phyloP scores from a whole-genome alignment of 2,888 invertebrate genomes.

The Oligia strigilis region DNA sequence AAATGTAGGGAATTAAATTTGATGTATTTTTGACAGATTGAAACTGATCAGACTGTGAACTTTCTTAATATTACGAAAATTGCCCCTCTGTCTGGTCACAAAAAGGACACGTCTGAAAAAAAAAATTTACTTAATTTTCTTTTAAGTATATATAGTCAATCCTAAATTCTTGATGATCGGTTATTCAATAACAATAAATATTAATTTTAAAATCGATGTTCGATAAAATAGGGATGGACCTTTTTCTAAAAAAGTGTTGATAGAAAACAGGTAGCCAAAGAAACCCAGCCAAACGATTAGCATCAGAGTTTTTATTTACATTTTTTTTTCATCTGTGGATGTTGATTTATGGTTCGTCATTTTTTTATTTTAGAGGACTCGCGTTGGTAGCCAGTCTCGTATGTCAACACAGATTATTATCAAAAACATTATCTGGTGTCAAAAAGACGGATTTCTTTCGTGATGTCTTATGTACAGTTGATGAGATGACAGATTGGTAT shows the following conservation, averaged over 20 bases:
- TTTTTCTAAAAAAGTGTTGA: constrained; percentile 46
- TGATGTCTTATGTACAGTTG: constrained; percentile 31
- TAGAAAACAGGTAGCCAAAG: constrained; percentile 80
- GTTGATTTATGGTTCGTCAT: constrained; percentile 76
- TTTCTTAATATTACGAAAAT: no score
- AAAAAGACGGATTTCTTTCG: constrained; percentile 58
- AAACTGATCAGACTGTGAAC: no score
- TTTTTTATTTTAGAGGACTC: constrained; percentile 67
- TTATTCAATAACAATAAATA: constrained; percentile 25
- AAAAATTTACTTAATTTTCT: no score
- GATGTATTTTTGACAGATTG: no score
- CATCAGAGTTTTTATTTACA: constrained; percentile 70
- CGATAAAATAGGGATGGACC: constrained; percentile 2
- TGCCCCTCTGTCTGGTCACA: no score
- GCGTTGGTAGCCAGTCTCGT: constrained; percentile 71
- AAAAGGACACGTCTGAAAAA: not conserved
- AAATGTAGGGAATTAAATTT: no score
- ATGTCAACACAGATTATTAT: constrained; percentile 76
- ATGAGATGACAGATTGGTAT: constrained; percentile 41
- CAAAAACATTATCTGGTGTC: constrained; percentile 61
- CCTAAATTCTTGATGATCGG: not conserved
- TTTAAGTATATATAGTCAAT: not conserved
- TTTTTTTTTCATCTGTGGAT: constrained; percentile 75
- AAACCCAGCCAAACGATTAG: constrained; percentile 82
- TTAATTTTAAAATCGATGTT: constrained; percentile 19